A percentile compares a stretch with the other conserved stretches of the same genome.
Evolutionary conservation across 2,888 invertebrate species (phyloP).

Genomic region (Gortyna flavago): DNA sequence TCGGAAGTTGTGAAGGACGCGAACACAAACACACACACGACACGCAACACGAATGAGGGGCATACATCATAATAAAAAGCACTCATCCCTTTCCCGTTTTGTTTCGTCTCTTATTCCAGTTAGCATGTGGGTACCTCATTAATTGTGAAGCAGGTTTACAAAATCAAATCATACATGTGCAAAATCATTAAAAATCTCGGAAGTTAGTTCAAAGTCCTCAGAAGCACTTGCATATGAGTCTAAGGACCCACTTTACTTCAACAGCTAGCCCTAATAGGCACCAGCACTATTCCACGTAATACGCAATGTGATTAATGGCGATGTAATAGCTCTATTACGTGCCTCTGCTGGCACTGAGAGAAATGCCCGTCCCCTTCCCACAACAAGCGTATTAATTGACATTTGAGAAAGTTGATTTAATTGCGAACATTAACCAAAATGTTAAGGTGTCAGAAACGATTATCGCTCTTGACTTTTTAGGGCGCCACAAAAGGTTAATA

Average conservation of each 20-base stretch:
- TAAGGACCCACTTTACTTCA: slow-evolving; percentile 30
- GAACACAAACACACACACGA: too few species aligned
- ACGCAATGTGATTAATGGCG: slow-evolving; percentile 71
- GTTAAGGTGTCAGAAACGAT: slow-evolving; percentile 65
- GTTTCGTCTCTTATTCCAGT: neutral
- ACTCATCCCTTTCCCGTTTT: neutral
- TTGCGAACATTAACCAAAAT: slow-evolving; percentile 68
- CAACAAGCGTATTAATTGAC: slow-evolving; percentile 65
- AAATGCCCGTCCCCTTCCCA: slow-evolving; percentile 51
- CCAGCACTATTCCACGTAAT: slow-evolving; percentile 61
- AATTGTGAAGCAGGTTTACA: neutral
- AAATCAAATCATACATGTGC: neutral
- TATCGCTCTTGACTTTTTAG: slow-evolving; percentile 57
- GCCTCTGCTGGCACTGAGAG: slow-evolving; percentile 52
- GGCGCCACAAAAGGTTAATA: slow-evolving; percentile 60
- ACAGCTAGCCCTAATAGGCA: slow-evolving; percentile 31
- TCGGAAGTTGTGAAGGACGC: neutral
- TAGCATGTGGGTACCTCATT: neutral
- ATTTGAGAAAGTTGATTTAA: slow-evolving; percentile 69
- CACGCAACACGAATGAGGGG: neutral
- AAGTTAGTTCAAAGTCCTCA: slow-evolving; percentile 20
- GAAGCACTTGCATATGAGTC: slow-evolving; percentile 12
- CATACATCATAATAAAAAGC: neutral
- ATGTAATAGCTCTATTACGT: slow-evolving; percentile 72
- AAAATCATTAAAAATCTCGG: slow-evolving; percentile 27